These are phyloP conservation scores for Mycteria americana DNA, from an alignment of 2,797 vertebrate species.

Conservation along the genomic window DNA sequence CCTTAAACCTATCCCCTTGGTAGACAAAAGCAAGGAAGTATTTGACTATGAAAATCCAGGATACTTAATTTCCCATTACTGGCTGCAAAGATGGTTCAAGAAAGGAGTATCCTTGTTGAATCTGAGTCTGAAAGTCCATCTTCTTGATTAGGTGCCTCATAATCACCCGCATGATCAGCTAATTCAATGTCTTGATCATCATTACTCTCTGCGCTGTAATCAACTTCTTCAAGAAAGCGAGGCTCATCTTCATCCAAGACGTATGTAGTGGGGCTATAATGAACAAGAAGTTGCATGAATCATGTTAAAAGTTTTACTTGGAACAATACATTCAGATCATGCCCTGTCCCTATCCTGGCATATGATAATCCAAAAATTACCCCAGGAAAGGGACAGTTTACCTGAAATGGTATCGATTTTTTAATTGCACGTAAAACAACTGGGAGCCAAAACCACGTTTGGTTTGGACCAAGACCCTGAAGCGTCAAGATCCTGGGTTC, in stretches of 20 bases:
- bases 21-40: neutral
- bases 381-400: neutral
- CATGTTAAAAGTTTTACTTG: neutral
- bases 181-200: conserved; percentile 84
- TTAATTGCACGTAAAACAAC: neutral
- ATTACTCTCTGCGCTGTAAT: conserved; percentile 98
- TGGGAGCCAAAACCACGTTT: neutral
- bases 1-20: conserved; percentile 60
- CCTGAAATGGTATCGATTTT: neutral
- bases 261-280: conserved; percentile 86
- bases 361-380: neutral
- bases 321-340: neutral
- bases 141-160: conserved; percentile 77
- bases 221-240: conserved; percentile 92
- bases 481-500: too few relatives aligned
- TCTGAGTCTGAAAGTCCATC: conserved; percentile 85
- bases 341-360: neutral
- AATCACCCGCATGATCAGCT: conserved; percentile 77
- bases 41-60: conserved; percentile 32
- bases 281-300: conserved; percentile 31
- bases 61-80: conserved; percentile 50
- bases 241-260: conserved; percentile 96
- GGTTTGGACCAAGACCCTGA: too few relatives aligned
- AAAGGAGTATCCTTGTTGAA: conserved; percentile 75
- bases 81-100: conserved; percentile 58